phyloP scores from a whole-genome alignment of 1,140 invertebrate species.

The Lepidurus apus region DNA sequence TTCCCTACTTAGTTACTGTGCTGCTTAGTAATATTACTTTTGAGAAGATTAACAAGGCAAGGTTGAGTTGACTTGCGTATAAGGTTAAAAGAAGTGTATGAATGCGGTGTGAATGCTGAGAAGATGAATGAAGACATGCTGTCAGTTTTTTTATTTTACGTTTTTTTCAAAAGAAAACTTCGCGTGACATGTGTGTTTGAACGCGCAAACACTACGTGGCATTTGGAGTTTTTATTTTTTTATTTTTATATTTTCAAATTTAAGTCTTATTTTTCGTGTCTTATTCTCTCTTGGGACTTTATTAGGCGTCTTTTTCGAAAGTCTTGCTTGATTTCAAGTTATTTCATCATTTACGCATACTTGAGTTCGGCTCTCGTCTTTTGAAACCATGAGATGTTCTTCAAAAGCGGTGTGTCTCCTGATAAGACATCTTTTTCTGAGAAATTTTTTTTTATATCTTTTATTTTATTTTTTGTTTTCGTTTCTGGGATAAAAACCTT shows the following conservation, averaged over 20 bases:
- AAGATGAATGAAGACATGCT: constrained; percentile 1
- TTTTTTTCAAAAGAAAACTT: neutral
- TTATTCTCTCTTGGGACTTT: neutral
- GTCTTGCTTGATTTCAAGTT: too few species aligned
- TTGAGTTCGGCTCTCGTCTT: too few species aligned
- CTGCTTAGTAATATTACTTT: too few species aligned
- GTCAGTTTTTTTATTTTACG: neutral
- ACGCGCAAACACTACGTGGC: neutral
- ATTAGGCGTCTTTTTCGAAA: too few species aligned
- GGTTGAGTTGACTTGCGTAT: neutral
- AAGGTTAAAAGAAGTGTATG: neutral
- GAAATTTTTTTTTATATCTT: neutral
- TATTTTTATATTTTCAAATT: neutral
- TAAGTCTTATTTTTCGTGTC: neutral
- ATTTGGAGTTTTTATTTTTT: neutral
- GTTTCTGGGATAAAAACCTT: neutral
- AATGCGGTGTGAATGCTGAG: neutral
- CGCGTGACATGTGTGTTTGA: neutral
- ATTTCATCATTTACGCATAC: too few species aligned
- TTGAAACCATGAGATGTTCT: neutral
- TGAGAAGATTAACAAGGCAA: neutral
- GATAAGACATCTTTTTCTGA: neutral
- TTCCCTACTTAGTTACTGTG: too few species aligned
- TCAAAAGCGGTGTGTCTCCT: neutral
- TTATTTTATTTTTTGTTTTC: neutral